phyloP scores from a whole-genome alignment of 2,797 vertebrate genomes.

The Gastrophryne carolinensis region DNA sequence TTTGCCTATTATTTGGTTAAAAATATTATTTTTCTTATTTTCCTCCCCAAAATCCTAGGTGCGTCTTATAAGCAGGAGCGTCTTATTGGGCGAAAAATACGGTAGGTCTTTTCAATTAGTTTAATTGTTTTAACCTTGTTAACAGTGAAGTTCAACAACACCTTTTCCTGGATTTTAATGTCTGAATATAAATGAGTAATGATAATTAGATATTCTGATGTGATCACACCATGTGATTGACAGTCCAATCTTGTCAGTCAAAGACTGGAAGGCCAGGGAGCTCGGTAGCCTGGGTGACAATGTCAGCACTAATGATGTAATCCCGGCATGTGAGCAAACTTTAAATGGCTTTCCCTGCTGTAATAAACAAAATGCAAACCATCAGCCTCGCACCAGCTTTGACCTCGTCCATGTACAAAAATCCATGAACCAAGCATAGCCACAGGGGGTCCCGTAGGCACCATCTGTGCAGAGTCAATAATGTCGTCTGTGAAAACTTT shows the following conservation, averaged over 20 bases:
- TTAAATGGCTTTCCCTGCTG: constrained; percentile 32
- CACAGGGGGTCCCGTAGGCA: constrained; percentile 43
- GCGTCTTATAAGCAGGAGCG: too few relatives aligned
- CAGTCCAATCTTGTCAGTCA: constrained; percentile 44
- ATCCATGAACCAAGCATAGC: constrained; percentile 40
- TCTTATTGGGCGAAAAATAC: too few relatives aligned
- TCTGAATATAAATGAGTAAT: neutral
- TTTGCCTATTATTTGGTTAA: too few relatives aligned
- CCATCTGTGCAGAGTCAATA: constrained; percentile 30
- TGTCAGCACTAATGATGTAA: constrained; percentile 58
- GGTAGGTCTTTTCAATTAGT: too few relatives aligned
- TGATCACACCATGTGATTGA: constrained; percentile 28
- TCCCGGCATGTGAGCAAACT: constrained; percentile 55
- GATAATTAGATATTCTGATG: constrained; percentile 41
- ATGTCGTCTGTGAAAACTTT: neutral
- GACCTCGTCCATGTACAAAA: neutral
- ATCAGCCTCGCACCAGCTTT: constrained; percentile 28
- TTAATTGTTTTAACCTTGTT: too few relatives aligned
- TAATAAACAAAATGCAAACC: constrained; percentile 50
- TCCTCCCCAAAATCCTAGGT: too few relatives aligned
- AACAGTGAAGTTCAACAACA: too few relatives aligned
- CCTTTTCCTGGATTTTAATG: too few relatives aligned
- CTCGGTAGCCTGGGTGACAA: constrained; percentile 30
- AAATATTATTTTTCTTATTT: too few relatives aligned
- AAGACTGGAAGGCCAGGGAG: constrained; percentile 48